phyloP scores from a whole-genome alignment of 1,140 invertebrate genomes.

The Steinernema khuongi region DNA sequence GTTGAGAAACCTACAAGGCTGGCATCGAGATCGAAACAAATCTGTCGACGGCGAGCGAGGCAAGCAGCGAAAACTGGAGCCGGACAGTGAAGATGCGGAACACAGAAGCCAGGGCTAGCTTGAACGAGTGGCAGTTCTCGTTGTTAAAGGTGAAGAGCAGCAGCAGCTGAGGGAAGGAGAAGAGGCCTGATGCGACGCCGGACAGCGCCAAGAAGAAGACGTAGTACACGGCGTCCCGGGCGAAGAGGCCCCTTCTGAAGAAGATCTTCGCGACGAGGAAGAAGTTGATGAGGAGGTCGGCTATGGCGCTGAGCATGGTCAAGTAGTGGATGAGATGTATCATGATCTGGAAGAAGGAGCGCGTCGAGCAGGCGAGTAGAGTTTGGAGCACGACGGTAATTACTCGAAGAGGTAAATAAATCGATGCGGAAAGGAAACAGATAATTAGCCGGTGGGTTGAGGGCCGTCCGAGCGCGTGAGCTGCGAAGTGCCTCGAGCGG shows the following conservation, averaged over 20 bases:
- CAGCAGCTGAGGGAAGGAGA: background rate
- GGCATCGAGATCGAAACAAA: background rate
- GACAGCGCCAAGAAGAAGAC: background rate
- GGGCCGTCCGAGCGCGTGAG: no score
- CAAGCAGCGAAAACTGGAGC: background rate
- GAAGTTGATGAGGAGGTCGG: background rate
- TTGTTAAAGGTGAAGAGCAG: conserved; percentile 12
- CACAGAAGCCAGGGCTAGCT: background rate
- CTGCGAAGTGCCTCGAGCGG: no score
- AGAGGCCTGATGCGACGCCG: background rate
- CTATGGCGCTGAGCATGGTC: background rate
- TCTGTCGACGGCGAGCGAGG: background rate
- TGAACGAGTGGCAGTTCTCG: background rate
- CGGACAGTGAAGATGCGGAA: background rate
- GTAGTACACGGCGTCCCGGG: background rate
- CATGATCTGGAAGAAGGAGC: background rate
- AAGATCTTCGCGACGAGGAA: background rate
- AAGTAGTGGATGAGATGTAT: background rate
- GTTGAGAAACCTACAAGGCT: background rate
- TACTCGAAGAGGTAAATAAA: no score
- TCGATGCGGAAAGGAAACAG: no score
- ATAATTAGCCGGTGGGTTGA: no score
- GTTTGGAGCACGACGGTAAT: no score
- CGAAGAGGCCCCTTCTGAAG: background rate
- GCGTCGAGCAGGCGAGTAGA: no score